A percentile compares a stretch with the other conserved stretches of the same genome.
Evolutionary conservation across 1,140 invertebrate genomes (phyloP).

Genomic region (Adelges cooleyi): DNA sequence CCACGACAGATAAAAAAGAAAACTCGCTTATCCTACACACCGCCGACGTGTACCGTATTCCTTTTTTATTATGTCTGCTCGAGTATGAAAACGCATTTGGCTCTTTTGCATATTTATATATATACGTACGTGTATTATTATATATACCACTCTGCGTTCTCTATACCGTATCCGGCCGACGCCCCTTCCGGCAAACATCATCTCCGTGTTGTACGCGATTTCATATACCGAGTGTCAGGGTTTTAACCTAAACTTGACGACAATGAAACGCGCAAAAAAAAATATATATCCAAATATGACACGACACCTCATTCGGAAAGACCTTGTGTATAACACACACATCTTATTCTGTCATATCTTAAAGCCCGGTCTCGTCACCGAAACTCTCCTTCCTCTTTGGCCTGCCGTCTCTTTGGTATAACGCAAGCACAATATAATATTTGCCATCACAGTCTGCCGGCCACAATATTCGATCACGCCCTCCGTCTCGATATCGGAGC

Average conservation of each 20-base stretch:
- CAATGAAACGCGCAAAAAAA: no score
- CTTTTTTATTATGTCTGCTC: conserved; percentile 24
- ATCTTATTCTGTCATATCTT: conserved; percentile 19
- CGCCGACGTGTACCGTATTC: no score
- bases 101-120: not conserved
- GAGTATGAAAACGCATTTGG: conserved; percentile 20
- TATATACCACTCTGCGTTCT: no score
- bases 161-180: no score
- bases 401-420: no score
- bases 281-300: conserved; percentile 23
- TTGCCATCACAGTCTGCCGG: not conserved
- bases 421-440: not conserved
- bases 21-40: not conserved
- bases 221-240: not conserved
- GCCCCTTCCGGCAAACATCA: no score
- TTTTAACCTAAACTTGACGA: no score
- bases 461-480: not conserved
- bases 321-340: not conserved
- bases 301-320: conserved; percentile 8
- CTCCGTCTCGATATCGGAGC: not conserved
- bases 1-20: conserved; percentile 21
- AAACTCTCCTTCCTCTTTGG: no score
- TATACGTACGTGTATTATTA: no score
- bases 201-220: not conserved
- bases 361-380: conserved; percentile 1